Percentiles rank a stretch among this genome's conserved stretches.
These are phyloP conservation scores for Oeneis ivallda DNA, from an alignment of 2,888 invertebrate species.

Conservation along the genomic window DNA sequence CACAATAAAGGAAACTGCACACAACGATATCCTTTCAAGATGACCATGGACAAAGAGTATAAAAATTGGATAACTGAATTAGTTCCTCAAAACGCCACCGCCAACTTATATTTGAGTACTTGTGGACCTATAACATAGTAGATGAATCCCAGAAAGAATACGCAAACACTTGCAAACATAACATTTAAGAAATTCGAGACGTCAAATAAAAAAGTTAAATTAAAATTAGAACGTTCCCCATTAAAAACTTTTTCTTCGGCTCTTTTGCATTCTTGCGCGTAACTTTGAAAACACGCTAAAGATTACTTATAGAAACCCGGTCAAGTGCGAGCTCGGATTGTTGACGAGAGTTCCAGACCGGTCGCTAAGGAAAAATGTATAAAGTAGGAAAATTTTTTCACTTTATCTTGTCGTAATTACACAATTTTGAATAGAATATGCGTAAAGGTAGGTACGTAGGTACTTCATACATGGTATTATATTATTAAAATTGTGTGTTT, in stretches of 20 bases:
- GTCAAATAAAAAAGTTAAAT: conserved; percentile 22
- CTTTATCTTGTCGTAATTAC: background rate
- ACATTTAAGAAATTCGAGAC: conserved; percentile 14
- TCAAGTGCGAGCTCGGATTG: conserved; percentile 34
- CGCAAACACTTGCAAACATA: no score
- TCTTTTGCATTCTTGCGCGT: conserved; percentile 14
- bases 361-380: conserved; percentile 3
- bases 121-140: no score
- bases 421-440: background rate
- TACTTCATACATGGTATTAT: no score
- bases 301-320: conserved; percentile 34
- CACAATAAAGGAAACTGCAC: no score
- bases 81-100: no score
- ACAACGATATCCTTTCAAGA: no score
- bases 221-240: conserved; percentile 24
- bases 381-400: background rate
- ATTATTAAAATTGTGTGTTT: no score
- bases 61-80: no score
- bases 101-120: no score
- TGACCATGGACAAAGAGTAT: no score
- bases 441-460: no score
- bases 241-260: conserved; percentile 24
- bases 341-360: conserved; percentile 12
- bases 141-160: no score
- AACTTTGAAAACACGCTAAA: conserved; percentile 30